Evolutionary conservation across 1,140 invertebrate genomes (phyloP), one percentile per base, ranked within the genome.

Genomic region (Araneus ventricosus): DNA sequence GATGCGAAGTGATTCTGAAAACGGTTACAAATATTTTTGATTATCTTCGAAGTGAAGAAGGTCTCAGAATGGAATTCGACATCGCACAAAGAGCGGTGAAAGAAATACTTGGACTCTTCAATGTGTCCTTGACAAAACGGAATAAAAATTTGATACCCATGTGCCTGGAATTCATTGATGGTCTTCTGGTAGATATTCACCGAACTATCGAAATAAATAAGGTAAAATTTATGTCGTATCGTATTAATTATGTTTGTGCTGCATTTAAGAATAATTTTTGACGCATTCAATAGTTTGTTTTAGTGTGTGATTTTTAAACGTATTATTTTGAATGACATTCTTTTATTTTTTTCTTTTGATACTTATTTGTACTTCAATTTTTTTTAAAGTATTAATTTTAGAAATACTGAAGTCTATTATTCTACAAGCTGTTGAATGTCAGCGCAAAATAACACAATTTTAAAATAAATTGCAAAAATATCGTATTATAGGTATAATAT

Each of bases 141-240:
- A 86, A 86, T 59, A 57, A 22, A 6, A 52, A 61, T 5, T 61
- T 86, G 57, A 10, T 86, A n/a, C 22, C 34, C 17, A 24, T 86
- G 57, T 61, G 84, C n/a, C 20, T 86, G 84, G 20, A 86, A 37
- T 86, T 86, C 37, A 14, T 86, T 57, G 84, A 86, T 22, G n/a
- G 22, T 27, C 17, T 86, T 5, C n/a, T 86, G 4, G 7, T 86
- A 22, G 84, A 86, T 59, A 86, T 86, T 24, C 84, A 86, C 61
- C 59, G 37, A 20, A 86, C n/a, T 41, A n/a, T 86, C 24, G 84
- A 86, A 59, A 57, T 86, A 10, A 86, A 86, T 61, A 86, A 86
- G 84, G 84, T 86, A 63, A 61, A 0, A 14, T 52, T 52, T 52
- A 52, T 52, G 45, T 52, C 3, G 1, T 52, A 52, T 2, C 3